Conservation (phyloP, 2,888 invertebrate species). For the Cerceris ruficornis region DNA sequence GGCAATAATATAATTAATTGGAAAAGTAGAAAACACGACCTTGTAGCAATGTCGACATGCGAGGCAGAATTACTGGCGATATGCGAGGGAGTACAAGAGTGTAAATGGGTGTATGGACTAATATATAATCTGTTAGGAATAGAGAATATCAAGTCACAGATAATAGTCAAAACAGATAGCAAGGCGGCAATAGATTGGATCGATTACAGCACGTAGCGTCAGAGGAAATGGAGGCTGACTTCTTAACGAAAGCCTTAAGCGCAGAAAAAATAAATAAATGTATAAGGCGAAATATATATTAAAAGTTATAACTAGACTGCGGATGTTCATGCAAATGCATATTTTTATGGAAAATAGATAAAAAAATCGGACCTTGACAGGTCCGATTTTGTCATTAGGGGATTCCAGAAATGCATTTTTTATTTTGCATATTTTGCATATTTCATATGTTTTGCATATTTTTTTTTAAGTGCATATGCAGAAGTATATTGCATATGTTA, state of each 20-base stretch:
- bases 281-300: too few species aligned
- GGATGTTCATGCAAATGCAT: too few species aligned
- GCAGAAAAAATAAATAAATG: not conserved
- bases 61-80: constrained; percentile 17
- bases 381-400: too few species aligned
- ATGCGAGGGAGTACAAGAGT: constrained; percentile 9
- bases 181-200: constrained; percentile 13
- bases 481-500: too few species aligned
- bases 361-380: too few species aligned
- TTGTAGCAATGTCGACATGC: constrained; percentile 19
- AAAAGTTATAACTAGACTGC: too few species aligned
- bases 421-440: too few species aligned
- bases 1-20: constrained; percentile 15
- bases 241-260: constrained; percentile 5
- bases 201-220: not conserved
- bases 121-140: not conserved
- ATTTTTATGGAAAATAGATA: too few species aligned
- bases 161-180: constrained; percentile 12
- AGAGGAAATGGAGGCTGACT: constrained; percentile 16
- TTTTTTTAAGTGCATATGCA: too few species aligned
- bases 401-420: too few species aligned
- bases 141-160: not conserved
- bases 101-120: not conserved
- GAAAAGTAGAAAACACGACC: constrained; percentile 11
- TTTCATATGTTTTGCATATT: too few species aligned